Conservation (phyloP, 2,113 vertebrate species). For the Pelecanoides urinatrix region DNA sequence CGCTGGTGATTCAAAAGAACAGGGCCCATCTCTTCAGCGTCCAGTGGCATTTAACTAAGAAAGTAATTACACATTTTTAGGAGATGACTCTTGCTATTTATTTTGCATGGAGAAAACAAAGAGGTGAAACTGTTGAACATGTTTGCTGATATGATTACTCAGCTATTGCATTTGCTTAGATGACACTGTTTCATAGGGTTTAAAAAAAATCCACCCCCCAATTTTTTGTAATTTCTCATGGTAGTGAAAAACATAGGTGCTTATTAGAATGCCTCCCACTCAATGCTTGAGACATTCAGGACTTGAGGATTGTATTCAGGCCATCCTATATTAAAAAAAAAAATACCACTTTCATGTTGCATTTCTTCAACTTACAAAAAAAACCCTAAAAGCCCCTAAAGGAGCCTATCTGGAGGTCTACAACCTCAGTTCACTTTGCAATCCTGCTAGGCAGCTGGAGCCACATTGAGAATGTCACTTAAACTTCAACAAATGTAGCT, state of each 20-base stretch:
- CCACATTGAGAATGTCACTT: constrained; percentile 28
- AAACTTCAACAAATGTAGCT: background rate
- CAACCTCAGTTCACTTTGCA: background rate
- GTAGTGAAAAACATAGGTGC: background rate
- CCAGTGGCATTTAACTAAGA: background rate
- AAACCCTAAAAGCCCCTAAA: background rate
- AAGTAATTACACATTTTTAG: background rate
- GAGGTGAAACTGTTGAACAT: background rate
- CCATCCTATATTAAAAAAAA: background rate
- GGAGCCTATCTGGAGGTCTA: background rate
- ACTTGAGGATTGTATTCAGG: background rate
- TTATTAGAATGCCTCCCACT: background rate
- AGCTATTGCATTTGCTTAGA: background rate
- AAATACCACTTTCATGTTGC: background rate
- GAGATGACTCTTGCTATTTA: background rate
- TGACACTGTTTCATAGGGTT: background rate
- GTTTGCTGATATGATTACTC: background rate
- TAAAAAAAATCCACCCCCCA: background rate
- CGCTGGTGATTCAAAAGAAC: constrained; percentile 42
- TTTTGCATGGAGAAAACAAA: background rate
- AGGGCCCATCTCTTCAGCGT: background rate
- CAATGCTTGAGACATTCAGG: background rate
- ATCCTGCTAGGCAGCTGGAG: background rate
- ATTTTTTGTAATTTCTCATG: background rate
- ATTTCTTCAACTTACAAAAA: background rate